Base-by-base conservation (phyloP, 1,140 invertebrate species). In the Cydia strobilella region DNA sequence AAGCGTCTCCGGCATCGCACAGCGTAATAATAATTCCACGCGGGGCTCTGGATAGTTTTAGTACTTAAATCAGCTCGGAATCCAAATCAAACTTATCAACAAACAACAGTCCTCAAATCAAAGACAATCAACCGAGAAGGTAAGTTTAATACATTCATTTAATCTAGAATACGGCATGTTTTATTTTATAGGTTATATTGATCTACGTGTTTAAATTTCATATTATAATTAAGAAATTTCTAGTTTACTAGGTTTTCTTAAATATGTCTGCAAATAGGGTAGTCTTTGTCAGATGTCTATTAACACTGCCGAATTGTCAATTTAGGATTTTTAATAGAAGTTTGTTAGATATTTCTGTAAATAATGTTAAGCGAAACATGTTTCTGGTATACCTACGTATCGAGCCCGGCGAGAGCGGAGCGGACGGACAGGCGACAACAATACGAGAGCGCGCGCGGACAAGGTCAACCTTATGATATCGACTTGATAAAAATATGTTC, bases 21-120 rank as follows among this genome's bases (percentile, higher is more conserved):
- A 59, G 54, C 63, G 63, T 66, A 69, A 39, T 69, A 69, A 69
- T 69, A 69, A 69, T 31, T 35, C 65, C 65, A 39, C 65, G 65
- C 27, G 3, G 63, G 6, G 65, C 15, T 39, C 15, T 4, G 15
- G n/a, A 42, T 13, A 69, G 65, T 65, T 27, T 15, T 35, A 18
- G 31, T 35, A n/a, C n/a, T n/a, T n/a, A 13, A 66, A 35, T 35
- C 31, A 35, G 35, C 39, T 69, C n/a, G n/a, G n/a, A 18, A 69
- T 18, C 31, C 65, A 20, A 18, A 25, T 39, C n/a, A 18, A 39
- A 10, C 27, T 42, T n/a, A n/a, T 4, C 31, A 35, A 42, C 27
- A 10, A 69, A 18, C 35, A 42, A 7, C n/a, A 20, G 35, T 35
- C n/a, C 54, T 23, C 54, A 23, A 20, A 23, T 23, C 12, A 10